These are phyloP conservation scores for Bujurquina vittata DNA, from an alignment of 2,113 vertebrate genomes.

Conservation along the genomic window DNA sequence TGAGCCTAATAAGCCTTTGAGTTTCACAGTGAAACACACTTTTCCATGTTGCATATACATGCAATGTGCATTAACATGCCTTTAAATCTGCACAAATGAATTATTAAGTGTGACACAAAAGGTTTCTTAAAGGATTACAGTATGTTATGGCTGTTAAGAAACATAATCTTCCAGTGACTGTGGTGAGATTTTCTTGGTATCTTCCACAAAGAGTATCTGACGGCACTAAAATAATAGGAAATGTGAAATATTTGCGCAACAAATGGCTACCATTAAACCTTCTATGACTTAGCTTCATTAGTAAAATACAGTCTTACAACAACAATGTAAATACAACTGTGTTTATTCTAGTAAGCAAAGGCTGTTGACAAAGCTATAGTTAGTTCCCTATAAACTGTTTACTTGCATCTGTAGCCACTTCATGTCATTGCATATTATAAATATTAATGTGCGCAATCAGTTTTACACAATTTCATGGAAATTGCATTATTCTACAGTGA, in stretches of 20 bases:
- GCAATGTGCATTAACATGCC: neutral
- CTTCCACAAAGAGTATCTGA: neutral
- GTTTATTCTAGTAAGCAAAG: neutral
- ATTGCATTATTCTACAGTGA: neutral
- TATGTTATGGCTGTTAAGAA: neutral
- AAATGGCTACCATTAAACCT: neutral
- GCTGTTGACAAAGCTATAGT: neutral
- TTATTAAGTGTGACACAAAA: neutral
- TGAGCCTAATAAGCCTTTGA: neutral
- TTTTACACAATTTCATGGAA: conserved; percentile 23
- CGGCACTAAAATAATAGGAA: neutral
- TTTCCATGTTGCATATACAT: neutral
- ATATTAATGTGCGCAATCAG: neutral
- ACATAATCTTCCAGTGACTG: neutral
- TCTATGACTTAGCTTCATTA: neutral
- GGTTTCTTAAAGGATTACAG: neutral
- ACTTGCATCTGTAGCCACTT: neutral
- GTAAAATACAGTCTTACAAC: neutral
- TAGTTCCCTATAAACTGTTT: neutral
- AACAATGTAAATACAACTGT: neutral
- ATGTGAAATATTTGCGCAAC: neutral
- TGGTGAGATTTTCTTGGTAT: neutral
- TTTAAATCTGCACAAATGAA: conserved; percentile 5
- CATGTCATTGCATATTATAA: neutral
- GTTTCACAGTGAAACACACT: neutral